Conservation (phyloP, 1,140 invertebrate genomes). For the Mamestra configurata region DNA sequence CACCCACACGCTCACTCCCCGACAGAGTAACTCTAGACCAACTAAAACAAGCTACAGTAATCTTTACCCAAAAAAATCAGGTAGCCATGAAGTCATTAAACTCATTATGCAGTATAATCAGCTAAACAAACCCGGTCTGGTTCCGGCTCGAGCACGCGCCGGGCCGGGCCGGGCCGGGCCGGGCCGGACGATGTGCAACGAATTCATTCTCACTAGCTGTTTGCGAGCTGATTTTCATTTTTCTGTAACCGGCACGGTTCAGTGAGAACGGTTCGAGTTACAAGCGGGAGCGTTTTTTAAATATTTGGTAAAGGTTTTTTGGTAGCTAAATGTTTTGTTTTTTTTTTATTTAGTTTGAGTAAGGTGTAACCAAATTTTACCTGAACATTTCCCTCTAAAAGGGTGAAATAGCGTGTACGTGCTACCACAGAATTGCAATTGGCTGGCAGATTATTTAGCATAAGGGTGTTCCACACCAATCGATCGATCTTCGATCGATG, state of each 20-base stretch:
- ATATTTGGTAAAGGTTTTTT: neutral
- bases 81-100: neutral
- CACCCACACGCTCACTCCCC: too few relatives aligned
- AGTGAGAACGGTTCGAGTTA: slow-evolving; percentile 3
- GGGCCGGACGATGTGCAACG: slow-evolving; percentile 28
- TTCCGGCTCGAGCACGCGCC: too few relatives aligned
- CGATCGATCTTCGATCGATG: too few relatives aligned
- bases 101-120: neutral
- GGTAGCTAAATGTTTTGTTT: too few relatives aligned
- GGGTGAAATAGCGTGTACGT: too few relatives aligned
- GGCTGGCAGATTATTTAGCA: too few relatives aligned
- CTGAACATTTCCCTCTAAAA: too few relatives aligned
- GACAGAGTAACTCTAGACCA: too few relatives aligned
- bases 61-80: neutral
- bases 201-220: slow-evolving; percentile 52
- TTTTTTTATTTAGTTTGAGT: too few relatives aligned
- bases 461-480: too few relatives aligned
- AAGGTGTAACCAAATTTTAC: too few relatives aligned
- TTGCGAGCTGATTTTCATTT: slow-evolving; percentile 51
- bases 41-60: neutral
- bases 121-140: neutral
- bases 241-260: slow-evolving; percentile 29
- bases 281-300: neutral
- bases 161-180: slow-evolving; percentile 9
- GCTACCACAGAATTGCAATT: too few relatives aligned